These are phyloP conservation scores for Pollenia griseotomentosa DNA, from an alignment of 2,888 invertebrate species.

Conservation along the genomic window DNA sequence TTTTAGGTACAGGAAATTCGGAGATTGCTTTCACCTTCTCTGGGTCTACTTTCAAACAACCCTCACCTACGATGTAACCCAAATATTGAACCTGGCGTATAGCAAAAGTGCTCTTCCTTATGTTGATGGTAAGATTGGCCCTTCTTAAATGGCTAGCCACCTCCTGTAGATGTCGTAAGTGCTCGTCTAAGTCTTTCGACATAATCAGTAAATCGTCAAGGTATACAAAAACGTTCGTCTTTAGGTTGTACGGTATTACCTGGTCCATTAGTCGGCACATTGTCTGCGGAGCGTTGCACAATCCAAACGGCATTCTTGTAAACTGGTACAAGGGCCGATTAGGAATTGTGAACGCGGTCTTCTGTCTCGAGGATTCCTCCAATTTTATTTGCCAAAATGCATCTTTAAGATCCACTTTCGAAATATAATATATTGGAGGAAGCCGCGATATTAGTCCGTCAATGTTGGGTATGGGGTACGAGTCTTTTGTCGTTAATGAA, in stretches of 20 bases:
- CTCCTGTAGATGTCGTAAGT: conserved; percentile 4
- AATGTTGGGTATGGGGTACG: background rate
- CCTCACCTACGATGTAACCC: conserved; percentile 12
- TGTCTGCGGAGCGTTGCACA: background rate
- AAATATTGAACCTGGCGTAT: background rate
- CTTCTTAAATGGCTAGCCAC: conserved; percentile 2
- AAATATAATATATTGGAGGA: conserved; percentile 39
- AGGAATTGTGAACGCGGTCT: conserved; percentile 34
- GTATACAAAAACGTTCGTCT: conserved; percentile 29
- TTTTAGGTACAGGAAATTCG: background rate
- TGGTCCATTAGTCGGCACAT: conserved; percentile 32
- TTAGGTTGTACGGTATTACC: conserved; percentile 10
- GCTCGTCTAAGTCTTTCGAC: conserved; percentile 8
- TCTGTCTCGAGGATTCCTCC: background rate
- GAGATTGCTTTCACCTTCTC: background rate
- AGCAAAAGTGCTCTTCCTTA: conserved; percentile 7
- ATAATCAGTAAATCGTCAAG: conserved; percentile 5
- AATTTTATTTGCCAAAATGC: conserved; percentile 24
- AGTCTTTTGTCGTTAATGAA: background rate
- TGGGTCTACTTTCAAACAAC: background rate
- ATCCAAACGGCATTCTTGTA: no score
- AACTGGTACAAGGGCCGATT: background rate
- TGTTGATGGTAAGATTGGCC: background rate
- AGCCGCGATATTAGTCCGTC: conserved; percentile 31
- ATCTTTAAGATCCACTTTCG: conserved; percentile 2